A percentile compares a stretch with the other conserved stretches of the same genome.
phyloP scores from a whole-genome alignment of 2,888 invertebrate genomes.

The Ferrisia virgata region DNA sequence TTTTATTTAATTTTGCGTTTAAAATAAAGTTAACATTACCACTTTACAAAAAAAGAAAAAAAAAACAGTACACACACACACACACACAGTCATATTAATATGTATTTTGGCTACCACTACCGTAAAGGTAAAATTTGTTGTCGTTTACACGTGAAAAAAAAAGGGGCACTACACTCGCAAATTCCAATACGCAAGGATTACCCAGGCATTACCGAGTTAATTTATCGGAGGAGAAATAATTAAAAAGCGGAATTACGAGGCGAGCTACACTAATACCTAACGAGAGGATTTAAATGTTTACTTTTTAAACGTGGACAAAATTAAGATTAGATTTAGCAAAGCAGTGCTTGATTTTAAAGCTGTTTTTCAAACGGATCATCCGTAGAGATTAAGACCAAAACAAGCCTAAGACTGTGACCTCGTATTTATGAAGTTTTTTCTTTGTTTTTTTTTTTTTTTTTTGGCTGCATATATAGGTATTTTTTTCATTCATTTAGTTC shows the following conservation, averaged over 20 bases:
- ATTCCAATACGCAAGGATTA: slow-evolving; percentile 14
- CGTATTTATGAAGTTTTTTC: background rate
- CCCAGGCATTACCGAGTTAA: background rate
- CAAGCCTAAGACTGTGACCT: slow-evolving; percentile 8
- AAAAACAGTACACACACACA: too few species aligned
- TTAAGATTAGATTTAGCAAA: slow-evolving; percentile 28
- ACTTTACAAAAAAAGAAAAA: too few species aligned
- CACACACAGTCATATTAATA: too few species aligned
- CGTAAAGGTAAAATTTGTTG: background rate
- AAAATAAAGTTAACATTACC: too few species aligned
- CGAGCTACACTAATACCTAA: slow-evolving; percentile 22
- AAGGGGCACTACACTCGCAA: background rate
- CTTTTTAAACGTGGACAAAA: slow-evolving; percentile 22
- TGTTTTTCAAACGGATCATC: slow-evolving; percentile 17
- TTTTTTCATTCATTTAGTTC: too few species aligned
- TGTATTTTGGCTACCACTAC: background rate
- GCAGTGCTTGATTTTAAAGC: slow-evolving; percentile 18
- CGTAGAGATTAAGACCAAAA: slow-evolving; percentile 3
- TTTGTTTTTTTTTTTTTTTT: background rate
- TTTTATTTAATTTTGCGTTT: too few species aligned
- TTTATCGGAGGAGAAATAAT: slow-evolving; percentile 14
- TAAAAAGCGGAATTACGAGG: slow-evolving; percentile 11
- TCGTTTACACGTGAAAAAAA: background rate
- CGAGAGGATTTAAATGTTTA: slow-evolving; percentile 22
- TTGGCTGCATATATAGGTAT: too few species aligned